Conservation (phyloP, 2,888 invertebrate species). For the Xestoiulus laeticollis region DNA sequence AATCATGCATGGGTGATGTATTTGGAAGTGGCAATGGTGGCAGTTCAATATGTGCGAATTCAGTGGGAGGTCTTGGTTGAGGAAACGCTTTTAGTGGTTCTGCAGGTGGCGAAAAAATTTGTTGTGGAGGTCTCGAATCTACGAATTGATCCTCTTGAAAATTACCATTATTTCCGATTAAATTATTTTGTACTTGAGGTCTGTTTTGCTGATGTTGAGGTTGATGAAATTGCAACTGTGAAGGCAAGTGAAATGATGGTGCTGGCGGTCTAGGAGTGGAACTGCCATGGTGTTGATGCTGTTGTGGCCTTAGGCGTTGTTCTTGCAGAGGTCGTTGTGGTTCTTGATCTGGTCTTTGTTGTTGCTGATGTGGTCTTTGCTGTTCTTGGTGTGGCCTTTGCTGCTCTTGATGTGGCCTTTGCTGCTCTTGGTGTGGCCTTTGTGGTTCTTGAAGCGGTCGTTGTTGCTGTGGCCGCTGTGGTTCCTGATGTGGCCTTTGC, state of each 20-base stretch:
- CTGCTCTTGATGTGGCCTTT: neutral
- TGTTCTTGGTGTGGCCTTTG: neutral
- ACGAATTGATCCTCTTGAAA: neutral
- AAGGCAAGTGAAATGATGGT: neutral
- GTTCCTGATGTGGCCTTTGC: neutral
- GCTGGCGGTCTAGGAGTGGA: neutral
- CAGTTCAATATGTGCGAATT: neutral
- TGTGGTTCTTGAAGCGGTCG: neutral
- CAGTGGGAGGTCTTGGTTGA: neutral
- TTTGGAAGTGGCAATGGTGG: neutral
- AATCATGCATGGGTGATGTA: neutral
- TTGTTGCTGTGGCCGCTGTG: neutral
- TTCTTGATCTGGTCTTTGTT: neutral
- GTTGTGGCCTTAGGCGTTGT: neutral
- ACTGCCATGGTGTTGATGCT: neutral
- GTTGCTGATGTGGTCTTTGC: neutral
- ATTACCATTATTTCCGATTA: too few relatives aligned
- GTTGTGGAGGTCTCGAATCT: slow-evolving; percentile 15
- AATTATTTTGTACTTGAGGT: neutral
- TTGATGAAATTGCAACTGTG: neutral
- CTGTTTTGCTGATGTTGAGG: neutral
- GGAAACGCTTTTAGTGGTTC: neutral
- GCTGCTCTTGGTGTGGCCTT: neutral
- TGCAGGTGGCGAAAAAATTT: neutral
- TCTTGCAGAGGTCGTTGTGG: neutral